phyloP scores from a whole-genome alignment of 2,888 invertebrate genomes.

The Folsomia manolachei region DNA sequence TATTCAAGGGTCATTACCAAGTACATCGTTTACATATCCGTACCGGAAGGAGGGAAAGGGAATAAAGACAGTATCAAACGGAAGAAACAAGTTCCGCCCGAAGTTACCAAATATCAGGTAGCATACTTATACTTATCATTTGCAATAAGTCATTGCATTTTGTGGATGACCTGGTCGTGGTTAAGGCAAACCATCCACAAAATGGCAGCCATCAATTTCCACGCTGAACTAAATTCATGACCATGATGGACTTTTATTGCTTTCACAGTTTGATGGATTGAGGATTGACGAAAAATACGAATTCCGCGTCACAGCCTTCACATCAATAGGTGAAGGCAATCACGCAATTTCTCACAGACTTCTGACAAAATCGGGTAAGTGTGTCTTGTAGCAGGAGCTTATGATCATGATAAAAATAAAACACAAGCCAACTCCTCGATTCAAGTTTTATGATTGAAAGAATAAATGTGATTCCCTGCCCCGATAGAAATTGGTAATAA shows the following conservation, averaged over 20 bases:
- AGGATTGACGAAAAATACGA: constrained; percentile 56
- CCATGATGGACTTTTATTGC: neutral
- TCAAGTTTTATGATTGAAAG: neutral
- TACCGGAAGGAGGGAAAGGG: constrained; percentile 19
- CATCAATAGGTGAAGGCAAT: constrained; percentile 55
- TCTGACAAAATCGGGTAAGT: constrained; percentile 39
- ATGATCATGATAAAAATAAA: no score
- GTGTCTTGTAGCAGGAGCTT: no score
- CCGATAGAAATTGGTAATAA: neutral
- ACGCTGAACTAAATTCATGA: neutral
- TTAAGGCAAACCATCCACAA: no score
- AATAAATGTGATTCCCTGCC: neutral
- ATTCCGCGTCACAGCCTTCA: constrained; percentile 56
- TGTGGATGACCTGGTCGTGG: no score
- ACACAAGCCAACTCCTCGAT: no score
- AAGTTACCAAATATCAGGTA: constrained; percentile 40
- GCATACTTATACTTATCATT: neutral
- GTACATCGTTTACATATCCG: constrained; percentile 61
- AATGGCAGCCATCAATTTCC: neutral
- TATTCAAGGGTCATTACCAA: constrained; percentile 61
- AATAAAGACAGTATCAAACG: constrained; percentile 25
- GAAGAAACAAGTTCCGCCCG: constrained; percentile 32
- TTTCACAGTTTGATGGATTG: constrained; percentile 49
- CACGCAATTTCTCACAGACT: constrained; percentile 23
- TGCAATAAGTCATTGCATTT: neutral